Evolutionary conservation across 92 coral and sea anemone species (phyloP), one percentile per base, ranked within the genome.

Genomic region (Zoanthus gigantus): DNA sequence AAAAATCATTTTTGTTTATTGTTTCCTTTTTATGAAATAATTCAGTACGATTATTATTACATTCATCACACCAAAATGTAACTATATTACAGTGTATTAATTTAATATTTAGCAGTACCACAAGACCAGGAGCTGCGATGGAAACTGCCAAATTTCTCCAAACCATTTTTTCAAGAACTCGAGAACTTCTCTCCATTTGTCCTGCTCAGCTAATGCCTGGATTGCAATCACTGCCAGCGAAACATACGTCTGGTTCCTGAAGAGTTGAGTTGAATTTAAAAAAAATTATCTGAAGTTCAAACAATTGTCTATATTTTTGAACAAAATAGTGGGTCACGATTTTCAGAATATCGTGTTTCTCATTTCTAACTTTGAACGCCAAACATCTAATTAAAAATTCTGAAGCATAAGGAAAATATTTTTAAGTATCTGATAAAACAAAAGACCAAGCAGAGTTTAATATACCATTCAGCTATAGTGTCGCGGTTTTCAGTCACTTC

Each of bases 161-260:
- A 94, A 94, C 88, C 87, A 90, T 17, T 79, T 61, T 42, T 8
- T 83, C 28, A 91, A 89, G 88, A 94, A 94, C 28, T 63, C 32
- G 44, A 82, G 71, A 67, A 90, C 90, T 57, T 83, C 75, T 56
- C 79, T 72, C 72, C 83, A 74, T 46, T 87, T 78, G 71, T 86
- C 76, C 37, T 77, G 87, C 80, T 90, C 93, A 61, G 94, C 95
- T 63, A 85, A 80, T 18, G 93, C 98, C 78, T 94, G 98, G 42
- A 91, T 44, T 32, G 94, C 98, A 61, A 94, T 88, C 18, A 94
- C 79, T 28, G 81, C 94, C 68, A 94, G 83, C 16, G 89, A 87
- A 16, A 71, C 42, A 14, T 52, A 61, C 28, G 46, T 18, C 61
- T 66, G 23, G 6, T 11, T 81, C 17, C 84, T 79, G 56, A 13